Conservation (phyloP, 2,888 invertebrate species). For the Acholoe squamosa region DNA sequence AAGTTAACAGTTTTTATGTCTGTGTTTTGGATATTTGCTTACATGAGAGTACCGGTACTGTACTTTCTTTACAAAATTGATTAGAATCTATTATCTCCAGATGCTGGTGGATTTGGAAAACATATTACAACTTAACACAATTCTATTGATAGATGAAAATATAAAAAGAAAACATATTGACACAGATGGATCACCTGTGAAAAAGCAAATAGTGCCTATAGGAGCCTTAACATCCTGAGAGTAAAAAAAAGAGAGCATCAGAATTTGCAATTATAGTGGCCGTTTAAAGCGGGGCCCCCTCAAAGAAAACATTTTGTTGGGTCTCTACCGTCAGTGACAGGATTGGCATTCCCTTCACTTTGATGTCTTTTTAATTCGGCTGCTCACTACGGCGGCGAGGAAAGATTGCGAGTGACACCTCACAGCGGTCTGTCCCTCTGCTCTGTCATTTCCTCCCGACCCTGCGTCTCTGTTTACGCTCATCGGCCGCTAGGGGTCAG, state of each 20-base stretch:
- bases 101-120: too few species aligned
- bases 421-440: neutral
- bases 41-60: too few species aligned
- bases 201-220: too few species aligned
- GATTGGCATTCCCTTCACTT: neutral
- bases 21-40: too few species aligned
- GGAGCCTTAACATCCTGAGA: too few species aligned
- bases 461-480: constrained; percentile 52
- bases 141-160: too few species aligned
- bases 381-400: neutral
- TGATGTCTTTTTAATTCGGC: constrained; percentile 49
- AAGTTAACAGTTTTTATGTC: too few species aligned
- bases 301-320: constrained; percentile 3
- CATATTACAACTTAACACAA: too few species aligned
- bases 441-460: constrained; percentile 47
- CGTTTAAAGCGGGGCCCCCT: neutral
- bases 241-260: neutral
- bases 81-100: too few species aligned
- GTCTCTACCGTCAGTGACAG: constrained; percentile 9
- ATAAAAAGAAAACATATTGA: too few species aligned
- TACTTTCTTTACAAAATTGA: too few species aligned
- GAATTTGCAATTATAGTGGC: constrained; percentile 8
- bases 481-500: constrained; percentile 52
- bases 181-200: too few species aligned
- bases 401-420: constrained; percentile 56